Evolutionary conservation across 2,888 invertebrate species (phyloP).

Genomic region (Perithous albicinctus): DNA sequence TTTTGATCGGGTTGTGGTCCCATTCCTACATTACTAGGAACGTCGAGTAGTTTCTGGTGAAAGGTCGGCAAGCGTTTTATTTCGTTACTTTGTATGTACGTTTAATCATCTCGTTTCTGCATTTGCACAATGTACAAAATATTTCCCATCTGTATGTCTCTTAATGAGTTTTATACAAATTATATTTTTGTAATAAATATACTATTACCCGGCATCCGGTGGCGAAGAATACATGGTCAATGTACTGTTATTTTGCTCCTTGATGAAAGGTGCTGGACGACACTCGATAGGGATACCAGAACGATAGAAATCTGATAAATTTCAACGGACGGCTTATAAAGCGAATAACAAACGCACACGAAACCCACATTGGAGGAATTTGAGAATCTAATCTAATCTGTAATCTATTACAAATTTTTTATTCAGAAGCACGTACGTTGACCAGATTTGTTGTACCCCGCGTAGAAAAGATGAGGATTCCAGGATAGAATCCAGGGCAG

Average conservation of each 20-base stretch:
- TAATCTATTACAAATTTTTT: background rate
- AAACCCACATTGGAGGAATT: background rate
- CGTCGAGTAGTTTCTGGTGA: background rate
- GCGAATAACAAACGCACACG: background rate
- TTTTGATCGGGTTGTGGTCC: constrained; percentile 61
- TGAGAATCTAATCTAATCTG: background rate
- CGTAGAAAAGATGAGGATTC: too few species aligned
- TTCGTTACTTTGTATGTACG: background rate
- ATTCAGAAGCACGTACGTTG: too few species aligned
- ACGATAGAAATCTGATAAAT: too few species aligned
- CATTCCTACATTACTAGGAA: constrained; percentile 69
- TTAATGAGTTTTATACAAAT: too few species aligned
- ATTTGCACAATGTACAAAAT: background rate
- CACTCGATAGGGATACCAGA: too few species aligned
- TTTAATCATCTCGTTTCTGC: background rate
- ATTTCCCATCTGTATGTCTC: background rate
- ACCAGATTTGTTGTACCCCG: background rate
- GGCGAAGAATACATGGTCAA: too few species aligned
- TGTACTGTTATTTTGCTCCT: too few species aligned
- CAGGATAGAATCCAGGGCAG: too few species aligned
- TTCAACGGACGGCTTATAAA: background rate
- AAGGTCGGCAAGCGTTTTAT: background rate
- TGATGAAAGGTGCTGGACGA: too few species aligned
- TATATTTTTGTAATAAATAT: too few species aligned
- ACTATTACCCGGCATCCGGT: too few species aligned